Conservation (phyloP, 2,113 vertebrate species). For the Eublepharis macularius region DNA sequence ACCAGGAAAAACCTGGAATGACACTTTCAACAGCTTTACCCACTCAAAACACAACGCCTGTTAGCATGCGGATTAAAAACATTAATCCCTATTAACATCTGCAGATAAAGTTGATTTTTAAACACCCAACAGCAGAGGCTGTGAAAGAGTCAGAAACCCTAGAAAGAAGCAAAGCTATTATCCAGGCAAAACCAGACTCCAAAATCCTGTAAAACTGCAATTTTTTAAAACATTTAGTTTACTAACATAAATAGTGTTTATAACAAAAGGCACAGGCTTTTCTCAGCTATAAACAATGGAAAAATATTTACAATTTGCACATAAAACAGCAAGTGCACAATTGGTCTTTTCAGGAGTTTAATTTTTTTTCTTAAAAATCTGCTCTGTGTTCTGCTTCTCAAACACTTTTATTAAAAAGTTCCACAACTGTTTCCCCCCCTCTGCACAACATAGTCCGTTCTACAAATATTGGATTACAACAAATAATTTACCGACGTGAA, state of each 20-base stretch:
- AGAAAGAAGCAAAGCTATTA: neutral
- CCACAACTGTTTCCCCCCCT: neutral
- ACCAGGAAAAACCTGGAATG: neutral
- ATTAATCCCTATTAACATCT: too few relatives aligned
- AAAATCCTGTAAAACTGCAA: neutral
- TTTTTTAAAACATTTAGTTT: constrained; percentile 83
- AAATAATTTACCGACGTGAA: constrained; percentile 58
- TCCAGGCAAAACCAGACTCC: neutral
- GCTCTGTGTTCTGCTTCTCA: constrained; percentile 13
- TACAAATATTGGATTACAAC: constrained; percentile 55
- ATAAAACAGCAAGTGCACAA: constrained; percentile 66
- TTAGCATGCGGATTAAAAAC: neutral
- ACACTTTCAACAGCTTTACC: neutral
- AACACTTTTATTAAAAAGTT: constrained; percentile 34
- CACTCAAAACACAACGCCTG: neutral
- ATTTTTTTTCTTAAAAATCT: constrained; percentile 6
- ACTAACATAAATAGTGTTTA: constrained; percentile 92
- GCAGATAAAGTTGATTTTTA: neutral
- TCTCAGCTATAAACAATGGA: constrained; percentile 86
- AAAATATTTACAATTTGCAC: constrained; percentile 85
- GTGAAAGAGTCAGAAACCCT: neutral
- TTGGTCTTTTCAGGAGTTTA: constrained; percentile 67
- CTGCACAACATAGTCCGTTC: constrained; percentile 53
- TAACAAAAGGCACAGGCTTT: constrained; percentile 90
- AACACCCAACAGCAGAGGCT: neutral